A percentile compares a stretch with the other conserved stretches of the same genome.
phyloP scores from a whole-genome alignment of 2,888 invertebrate species.

The Thymelicus sylvestris region DNA sequence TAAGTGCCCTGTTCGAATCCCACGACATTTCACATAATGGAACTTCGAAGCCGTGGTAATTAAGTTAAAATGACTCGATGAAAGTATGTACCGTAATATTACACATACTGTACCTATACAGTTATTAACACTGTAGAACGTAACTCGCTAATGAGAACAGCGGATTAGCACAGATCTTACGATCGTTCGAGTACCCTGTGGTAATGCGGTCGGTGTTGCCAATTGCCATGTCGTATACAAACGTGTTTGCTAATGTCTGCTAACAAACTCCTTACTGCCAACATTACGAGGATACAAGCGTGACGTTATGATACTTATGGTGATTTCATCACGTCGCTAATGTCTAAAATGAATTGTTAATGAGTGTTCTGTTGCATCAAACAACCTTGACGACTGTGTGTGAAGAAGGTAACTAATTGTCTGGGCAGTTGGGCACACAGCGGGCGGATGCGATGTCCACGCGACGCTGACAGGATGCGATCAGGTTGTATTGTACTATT shows the following conservation, averaged over 20 bases:
- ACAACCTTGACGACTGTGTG: background rate
- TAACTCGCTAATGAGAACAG: background rate
- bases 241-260: background rate
- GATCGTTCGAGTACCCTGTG: background rate
- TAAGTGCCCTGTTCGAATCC: background rate
- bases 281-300: background rate
- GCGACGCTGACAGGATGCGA: no score
- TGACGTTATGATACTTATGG: background rate
- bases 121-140: constrained; percentile 1
- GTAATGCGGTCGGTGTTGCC: background rate
- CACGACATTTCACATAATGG: background rate
- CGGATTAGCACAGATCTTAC: constrained; percentile 3
- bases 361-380: background rate
- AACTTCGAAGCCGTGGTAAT: background rate
- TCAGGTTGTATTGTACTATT: no score
- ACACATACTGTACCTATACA: background rate
- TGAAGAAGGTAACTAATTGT: no score
- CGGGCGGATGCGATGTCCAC: no score
- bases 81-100: background rate
- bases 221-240: background rate
- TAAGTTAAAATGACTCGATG: background rate
- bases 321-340: background rate
- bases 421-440: no score
- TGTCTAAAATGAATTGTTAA: background rate
- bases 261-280: background rate